Base-by-base conservation (phyloP, 2,888 invertebrate genomes). In the Automeris io region DNA sequence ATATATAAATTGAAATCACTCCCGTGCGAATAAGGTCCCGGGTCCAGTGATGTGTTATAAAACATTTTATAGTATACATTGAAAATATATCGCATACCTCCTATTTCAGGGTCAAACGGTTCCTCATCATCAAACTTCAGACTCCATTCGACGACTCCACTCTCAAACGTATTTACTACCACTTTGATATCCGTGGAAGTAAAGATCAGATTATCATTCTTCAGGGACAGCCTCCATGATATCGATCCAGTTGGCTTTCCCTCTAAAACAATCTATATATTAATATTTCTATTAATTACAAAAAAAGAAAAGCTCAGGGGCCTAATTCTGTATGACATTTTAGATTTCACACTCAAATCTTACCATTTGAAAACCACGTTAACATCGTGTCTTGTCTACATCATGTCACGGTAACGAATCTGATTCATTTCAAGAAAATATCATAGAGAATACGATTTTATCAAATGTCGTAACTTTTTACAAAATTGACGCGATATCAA, bases 211-310 rank as follows among this genome's bases (percentile, higher is more conserved):
- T 41, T 40, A 0, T 41, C 46, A 2, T 31, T 43, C 2, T 37
- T 45, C 0, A 48, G 46, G 0, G 40, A n/a, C 21, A 76, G 23
- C 18, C 54, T 53, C 79, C 78, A 79, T 1, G 62, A 52, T 21
- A 76, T 42, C 0, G 33, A 39, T 1, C 76, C 78, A 0, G 6
- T 25, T 0, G 29, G 9, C 2, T 47, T 47, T 2, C 60, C 70
- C 45, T 70, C 78, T 78, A 47, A n/a, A 0, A 23, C 18, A 5
- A n/a, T 5, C n/a, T n/a, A 23, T 5, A 12, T 34, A 13, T 29
- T 19, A 34, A 29, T 9, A 5, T 11, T 35, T 7, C 3, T n/a
- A n/a, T n/a, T n/a, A n/a, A n/a, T n/a, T n/a, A n/a, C n/a, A n/a
- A n/a, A n/a, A n/a, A n/a, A n/a, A n/a, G n/a, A n/a, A n/a, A n/a